Conservation (phyloP, 2,113 vertebrate genomes). For the Mormyrus iriodes region DNA sequence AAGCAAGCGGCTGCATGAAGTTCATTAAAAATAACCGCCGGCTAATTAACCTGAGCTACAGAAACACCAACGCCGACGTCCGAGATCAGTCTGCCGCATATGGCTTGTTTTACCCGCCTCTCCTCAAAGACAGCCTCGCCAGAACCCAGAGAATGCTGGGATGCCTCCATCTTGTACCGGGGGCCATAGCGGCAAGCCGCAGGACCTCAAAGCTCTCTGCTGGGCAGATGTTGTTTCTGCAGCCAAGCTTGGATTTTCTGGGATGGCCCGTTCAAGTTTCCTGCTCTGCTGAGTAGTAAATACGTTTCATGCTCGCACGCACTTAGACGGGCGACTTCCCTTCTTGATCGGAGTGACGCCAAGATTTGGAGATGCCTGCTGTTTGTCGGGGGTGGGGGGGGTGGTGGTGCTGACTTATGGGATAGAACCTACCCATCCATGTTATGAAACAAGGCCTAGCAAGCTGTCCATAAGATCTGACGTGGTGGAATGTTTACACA, state of each 20-base stretch:
- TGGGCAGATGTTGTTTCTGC: constrained; percentile 82
- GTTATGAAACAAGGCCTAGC: background rate
- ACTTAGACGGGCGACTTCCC: background rate
- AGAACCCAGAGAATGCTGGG: constrained; percentile 65
- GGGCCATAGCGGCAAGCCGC: constrained; percentile 70
- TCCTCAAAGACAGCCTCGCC: constrained; percentile 69
- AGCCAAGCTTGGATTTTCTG: constrained; percentile 90
- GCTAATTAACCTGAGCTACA: constrained; percentile 99
- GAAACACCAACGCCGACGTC: constrained; percentile 91
- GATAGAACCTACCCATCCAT: background rate
- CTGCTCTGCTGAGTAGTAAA: constrained; percentile 3
- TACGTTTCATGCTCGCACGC: background rate
- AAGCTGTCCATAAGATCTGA: constrained; percentile 15
- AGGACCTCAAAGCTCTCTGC: constrained; percentile 70
- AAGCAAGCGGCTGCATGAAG: constrained; percentile 99
- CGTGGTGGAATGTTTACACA: background rate
- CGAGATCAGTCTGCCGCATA: constrained; percentile 80
- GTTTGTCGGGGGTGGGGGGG: background rate
- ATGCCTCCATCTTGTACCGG: constrained; percentile 68
- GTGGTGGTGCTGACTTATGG: background rate
- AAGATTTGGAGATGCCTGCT: background rate
- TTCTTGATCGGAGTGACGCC: background rate
- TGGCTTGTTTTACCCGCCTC: constrained; percentile 69
- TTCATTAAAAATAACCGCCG: constrained; percentile 99
- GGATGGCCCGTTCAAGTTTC: constrained; percentile 90